Conservation (phyloP, 2,797 vertebrate species). For the Clarias fuscus region DNA sequence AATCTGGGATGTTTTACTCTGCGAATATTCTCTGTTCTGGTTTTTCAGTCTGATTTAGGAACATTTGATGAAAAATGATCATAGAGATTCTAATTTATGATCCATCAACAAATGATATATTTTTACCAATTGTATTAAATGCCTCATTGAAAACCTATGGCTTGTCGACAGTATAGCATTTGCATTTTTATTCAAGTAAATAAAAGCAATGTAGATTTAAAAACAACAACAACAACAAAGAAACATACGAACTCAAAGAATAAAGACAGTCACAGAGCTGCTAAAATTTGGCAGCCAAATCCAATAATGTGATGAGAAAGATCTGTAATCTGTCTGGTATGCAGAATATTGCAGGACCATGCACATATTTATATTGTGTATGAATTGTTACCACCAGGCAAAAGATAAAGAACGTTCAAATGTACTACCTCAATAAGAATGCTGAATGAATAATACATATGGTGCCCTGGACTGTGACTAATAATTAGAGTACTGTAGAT, state of each 20-base stretch:
- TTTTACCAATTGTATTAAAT: neutral
- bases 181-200: neutral
- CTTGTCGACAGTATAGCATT: neutral
- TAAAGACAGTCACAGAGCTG: conserved; percentile 73
- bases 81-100: conserved; percentile 8
- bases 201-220: neutral
- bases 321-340: no score
- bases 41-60: conserved; percentile 11
- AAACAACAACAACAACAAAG: neutral
- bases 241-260: neutral
- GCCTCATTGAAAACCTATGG: neutral
- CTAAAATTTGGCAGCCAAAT: conserved; percentile 64
- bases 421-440: no score
- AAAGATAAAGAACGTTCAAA: no score
- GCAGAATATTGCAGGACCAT: no score
- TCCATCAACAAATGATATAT: neutral
- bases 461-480: no score
- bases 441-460: no score
- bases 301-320: no score
- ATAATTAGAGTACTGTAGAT: no score
- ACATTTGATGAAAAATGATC: conserved; percentile 7
- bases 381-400: no score
- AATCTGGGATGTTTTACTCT: neutral
- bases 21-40: neutral
- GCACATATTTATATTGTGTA: no score